Conservation (phyloP, 2,113 vertebrate species). For the Tetrao urogallus region DNA sequence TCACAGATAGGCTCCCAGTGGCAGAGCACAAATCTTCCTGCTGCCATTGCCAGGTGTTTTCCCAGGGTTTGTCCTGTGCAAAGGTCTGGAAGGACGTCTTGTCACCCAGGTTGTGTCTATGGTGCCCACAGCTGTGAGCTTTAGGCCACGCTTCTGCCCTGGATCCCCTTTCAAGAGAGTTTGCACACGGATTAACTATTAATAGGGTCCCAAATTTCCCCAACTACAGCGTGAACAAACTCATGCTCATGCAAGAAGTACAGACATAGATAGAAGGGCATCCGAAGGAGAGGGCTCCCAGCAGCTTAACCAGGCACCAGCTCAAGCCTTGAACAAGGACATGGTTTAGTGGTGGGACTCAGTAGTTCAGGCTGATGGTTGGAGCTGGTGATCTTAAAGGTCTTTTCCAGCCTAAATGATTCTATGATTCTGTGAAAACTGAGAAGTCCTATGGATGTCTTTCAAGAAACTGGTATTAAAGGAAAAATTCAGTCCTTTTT, state of each 20-base stretch:
- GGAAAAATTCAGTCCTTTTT: background rate
- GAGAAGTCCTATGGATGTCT: background rate
- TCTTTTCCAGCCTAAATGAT: background rate
- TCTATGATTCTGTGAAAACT: background rate
- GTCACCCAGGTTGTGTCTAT: background rate
- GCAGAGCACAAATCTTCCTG: background rate
- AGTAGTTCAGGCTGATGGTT: background rate
- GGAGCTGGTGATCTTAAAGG: background rate
- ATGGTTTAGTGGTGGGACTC: background rate
- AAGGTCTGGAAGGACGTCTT: background rate
- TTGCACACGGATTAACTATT: background rate
- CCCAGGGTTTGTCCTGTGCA: background rate
- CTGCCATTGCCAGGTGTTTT: background rate
- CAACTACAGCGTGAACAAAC: fast-evolving
- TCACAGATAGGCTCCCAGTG: background rate
- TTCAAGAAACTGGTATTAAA: background rate
- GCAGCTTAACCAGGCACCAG: background rate
- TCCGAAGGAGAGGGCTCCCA: background rate
- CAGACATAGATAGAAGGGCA: fast-evolving
- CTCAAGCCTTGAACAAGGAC: background rate
- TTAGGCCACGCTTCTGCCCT: background rate
- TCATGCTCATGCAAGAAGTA: background rate
- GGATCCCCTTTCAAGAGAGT: background rate
- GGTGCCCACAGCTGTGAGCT: background rate
- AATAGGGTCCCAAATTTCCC: background rate